Evolutionary conservation across 2,888 invertebrate species (phyloP), one percentile per base, ranked within the genome.

Genomic region (Zygaena filipendulae): DNA sequence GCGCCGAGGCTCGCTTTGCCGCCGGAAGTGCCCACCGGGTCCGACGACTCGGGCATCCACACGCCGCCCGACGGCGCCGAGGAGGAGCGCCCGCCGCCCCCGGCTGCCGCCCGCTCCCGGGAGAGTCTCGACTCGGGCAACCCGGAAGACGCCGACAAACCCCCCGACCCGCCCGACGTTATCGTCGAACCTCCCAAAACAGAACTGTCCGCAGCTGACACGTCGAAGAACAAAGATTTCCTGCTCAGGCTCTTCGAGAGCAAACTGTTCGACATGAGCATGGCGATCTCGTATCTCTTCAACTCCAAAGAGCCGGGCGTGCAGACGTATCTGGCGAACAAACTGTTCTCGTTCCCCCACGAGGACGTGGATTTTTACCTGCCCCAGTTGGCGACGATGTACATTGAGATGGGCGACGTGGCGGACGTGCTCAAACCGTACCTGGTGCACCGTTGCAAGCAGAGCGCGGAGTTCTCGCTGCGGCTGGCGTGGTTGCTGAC

Each of bases 221-320:
- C 72, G 29, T 58, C 77, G 41, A 62, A 64, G 56, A 62, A 80
- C 59, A 87, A 87, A 61, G 88, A 88, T 50, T 86, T 87, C 68
- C 79, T 94, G 35, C 82, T 96, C 46, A 82, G 99, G 52, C 84
- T 99, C 54, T 95, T 99, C 66, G 97, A 99, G 79, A 97, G 97
- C 50, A 95, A 95, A 77, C 86, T 97, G 51, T 79, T 99, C 77
- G 96, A 97, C 68, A 96, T 98, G 86, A 92, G 95, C 45, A 97
- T 98, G 86, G 98, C 98, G 40, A 93, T 99, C 59, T 94, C 95
- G 61, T 99, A 99, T 81, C 83, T 99, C 33, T 97, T 96, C 71
- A 96, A 96, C 67, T 96, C 97, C 21, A 97, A 98, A 77, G 98
- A 99, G 67, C 93, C 95, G 20, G 98, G 97, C 36, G 97, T 98